phyloP scores from a whole-genome alignment of 2,888 invertebrate genomes.

The Latrodectus hesperus region DNA sequence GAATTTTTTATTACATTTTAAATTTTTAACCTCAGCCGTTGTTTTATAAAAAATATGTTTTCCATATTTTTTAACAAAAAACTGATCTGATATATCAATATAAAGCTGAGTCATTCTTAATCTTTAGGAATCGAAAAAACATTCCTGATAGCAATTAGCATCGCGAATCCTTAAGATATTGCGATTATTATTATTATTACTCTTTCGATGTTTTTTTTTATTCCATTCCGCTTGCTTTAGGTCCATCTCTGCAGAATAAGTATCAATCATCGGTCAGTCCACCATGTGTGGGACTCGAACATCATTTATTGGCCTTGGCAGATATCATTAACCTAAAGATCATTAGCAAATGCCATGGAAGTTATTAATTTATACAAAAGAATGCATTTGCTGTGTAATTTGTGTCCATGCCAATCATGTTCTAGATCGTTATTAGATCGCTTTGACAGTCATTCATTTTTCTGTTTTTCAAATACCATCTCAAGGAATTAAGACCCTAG shows the following conservation, averaged over 20 bases:
- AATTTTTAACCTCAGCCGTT: too few relatives aligned
- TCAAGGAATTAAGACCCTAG: not conserved
- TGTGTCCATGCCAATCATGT: conserved; percentile 63
- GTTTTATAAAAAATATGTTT: too few relatives aligned
- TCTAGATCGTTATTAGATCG: conserved; percentile 54
- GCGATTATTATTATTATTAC: conserved; percentile 33
- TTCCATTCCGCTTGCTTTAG: conserved; percentile 2
- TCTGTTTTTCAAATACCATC: not conserved
- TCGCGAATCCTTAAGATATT: conserved; percentile 23
- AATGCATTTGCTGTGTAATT: conserved; percentile 60
- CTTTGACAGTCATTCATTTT: conserved; percentile 11
- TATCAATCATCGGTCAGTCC: conserved; percentile 62
- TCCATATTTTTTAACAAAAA: too few relatives aligned
- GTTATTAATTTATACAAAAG: conserved; percentile 69
- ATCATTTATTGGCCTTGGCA: conserved; percentile 66
- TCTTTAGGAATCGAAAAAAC: not conserved
- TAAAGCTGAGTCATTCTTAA: too few relatives aligned
- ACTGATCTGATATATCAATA: too few relatives aligned
- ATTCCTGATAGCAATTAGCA: conserved; percentile 1
- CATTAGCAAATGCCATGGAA: conserved; percentile 65
- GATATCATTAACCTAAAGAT: conserved; percentile 61
- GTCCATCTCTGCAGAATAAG: conserved; percentile 33
- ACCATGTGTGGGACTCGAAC: conserved; percentile 43
- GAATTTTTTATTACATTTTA: too few relatives aligned
- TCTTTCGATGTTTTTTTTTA: conserved; percentile 2